Evolutionary conservation across 2,888 invertebrate genomes (phyloP), one percentile per base, ranked within the genome.

Genomic region (Euproctis similis): DNA sequence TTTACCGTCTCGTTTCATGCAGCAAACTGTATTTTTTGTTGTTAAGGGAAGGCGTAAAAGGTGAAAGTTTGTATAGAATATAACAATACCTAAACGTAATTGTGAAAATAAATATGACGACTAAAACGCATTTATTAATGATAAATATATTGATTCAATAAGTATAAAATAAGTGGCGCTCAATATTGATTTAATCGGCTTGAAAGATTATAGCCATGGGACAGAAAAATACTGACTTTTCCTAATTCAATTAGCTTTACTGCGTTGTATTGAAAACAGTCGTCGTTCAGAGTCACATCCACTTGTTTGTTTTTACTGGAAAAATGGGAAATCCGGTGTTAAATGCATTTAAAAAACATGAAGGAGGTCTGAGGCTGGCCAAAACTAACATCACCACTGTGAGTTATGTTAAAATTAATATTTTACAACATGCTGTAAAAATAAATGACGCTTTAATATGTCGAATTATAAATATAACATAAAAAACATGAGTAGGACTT

Each of bases 331-430:
- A 56, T 17, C 48, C 61, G 0, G 47, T 72, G 0, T 70, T 61
- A 40, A 55, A 57, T 5, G 39, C 48, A 13, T 42, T 61, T 2
- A 65, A 62, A 32, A 65, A 66, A 40, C 68, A 61, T 13, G 52
- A 58, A 31, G 73, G 73, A 8, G 63, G 37, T 1, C 18, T 75
- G 6, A 51, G 57, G 18, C 43, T 72, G 8, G 51, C 61, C 0
- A 70, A 67, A 43, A 38, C 65, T 7, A 67, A 69, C 17, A 36
- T 73, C 1, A 67, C 59, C 3, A 62, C 62, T 31, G 72, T 74
- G 24, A 56, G 61, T 12, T 21, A 10, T 21, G 21, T 10, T 10
- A 21, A 5, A 18, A 18, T n/a, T n/a, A n/a, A n/a, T n/a, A n/a
- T n/a, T n/a, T n/a, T n/a, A n/a, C n/a, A n/a, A n/a, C n/a, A n/a